Base-by-base conservation (phyloP, 2,113 vertebrate genomes). In the Phrynocephalus versicolor region DNA sequence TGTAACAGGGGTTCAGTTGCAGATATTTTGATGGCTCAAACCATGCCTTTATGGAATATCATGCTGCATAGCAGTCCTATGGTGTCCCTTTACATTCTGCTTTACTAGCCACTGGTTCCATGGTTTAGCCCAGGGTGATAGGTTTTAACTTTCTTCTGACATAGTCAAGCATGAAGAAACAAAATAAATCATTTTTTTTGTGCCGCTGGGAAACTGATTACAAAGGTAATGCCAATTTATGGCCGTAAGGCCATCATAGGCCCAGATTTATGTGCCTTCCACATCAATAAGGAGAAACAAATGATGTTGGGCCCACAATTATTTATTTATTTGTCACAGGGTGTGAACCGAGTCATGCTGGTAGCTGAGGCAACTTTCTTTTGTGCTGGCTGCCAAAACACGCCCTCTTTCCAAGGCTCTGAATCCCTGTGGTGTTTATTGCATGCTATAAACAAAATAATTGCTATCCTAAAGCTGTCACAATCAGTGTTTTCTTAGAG, bases 401-500 rank as follows among this genome's bases (percentile, higher is more conserved):
- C 41, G 76, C 81, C 12, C 25, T 80, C 87, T 41, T 51, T 60
- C 45, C 71, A 1, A 81, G 85, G 78, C 85, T 87, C 73, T 85
- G 82, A 92, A 91, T 83, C 78, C 81, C 39, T 91, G 79, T 75
- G 81, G 13, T 87, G 65, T 85, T 91, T 82, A n/a, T 73, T 89
- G 18, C 73, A 1, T 84, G 69, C 88, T 81, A 69, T 92, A 90
- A 93, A 89, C 82, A 92, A 93, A 89, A 84, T 92, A 91, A 92
- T 85, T 93, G 91, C 75, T 87, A 84, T 83, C 82, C 82, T 94
- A 92, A 91, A 93, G 58, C 92, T 92, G 86, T 92, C 93, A 85
- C 79, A 89, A 89, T 58, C 14, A 9, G 57, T 91, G 82, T 89
- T 93, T 88, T 89, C 89, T 87, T 88, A 55, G 45, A 90, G 91